Base-by-base conservation (phyloP, 2,797 vertebrate species). In the Pseudomugil tenellus region DNA sequence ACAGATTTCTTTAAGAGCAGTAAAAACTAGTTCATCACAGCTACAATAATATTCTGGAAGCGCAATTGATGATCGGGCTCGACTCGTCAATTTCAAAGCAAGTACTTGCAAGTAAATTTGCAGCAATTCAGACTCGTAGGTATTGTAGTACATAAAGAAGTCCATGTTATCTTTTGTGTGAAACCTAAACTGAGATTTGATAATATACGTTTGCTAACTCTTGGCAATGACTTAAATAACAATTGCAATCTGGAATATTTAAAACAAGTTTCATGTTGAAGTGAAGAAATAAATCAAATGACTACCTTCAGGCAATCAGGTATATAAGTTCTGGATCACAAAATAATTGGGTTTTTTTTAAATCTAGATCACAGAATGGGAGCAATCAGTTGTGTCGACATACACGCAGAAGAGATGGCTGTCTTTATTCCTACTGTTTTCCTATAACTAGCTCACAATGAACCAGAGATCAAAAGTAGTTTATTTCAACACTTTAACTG, bases 401-500 rank as follows among this genome's bases (percentile, higher is more conserved):
- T 4, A 3, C 19, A 46, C 10, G 13, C 23, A 25, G 25, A 26
- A 6, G n/a, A 25, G 21, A 1, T 3, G 5, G 12, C 23, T 23
- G 23, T 11, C 23, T 11, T 25, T 2, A 62, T 31, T 12, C 56
- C 12, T 16, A 13, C 16, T 21, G 21, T 39, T 63, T 66, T 56
- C 26, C 43, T 11, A 16, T 21, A 14, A 9, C 11, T 5, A 53
- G 17, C 52, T 52, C 10, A 32, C 34, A 49, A 63, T 67, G 46
- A 70, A 75, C 25, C 8, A 43, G 37, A 67, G 63, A 68, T 67
- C 28, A 67, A 63, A 76, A 25, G 13, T 61, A 39, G 70, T 57
- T 69, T 70, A 82, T 75, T 74, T 13, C 51, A 63, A 60, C 70
- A 71, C 67, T 70, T 83, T 37, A 55, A 69, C 54, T 55, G 65